Evolutionary conservation across 2,113 vertebrate species (phyloP), one percentile per base, ranked within the genome.

Genomic region (Pseudolaguvia tuberculata): DNA sequence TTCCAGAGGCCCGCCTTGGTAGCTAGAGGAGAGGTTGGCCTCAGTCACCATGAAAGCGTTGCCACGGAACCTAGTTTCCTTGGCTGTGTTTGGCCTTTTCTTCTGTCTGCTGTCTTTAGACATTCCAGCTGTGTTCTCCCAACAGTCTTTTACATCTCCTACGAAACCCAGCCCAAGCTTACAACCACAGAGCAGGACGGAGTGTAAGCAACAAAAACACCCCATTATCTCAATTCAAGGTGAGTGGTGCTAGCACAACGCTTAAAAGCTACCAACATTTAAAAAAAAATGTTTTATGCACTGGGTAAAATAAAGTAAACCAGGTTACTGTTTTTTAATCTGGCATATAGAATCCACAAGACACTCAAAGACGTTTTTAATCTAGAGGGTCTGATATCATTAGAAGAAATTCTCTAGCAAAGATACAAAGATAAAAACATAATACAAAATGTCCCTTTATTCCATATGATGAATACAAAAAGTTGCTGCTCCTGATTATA

Each of bases 201-300:
- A 93, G 71, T 99, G 97, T 78, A 62, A 86, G 70, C 90, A 87
- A 85, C 93, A 91, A 83, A 94, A 98, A 61, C 97, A 97, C 78
- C 97, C 97, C 68, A 88, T 90, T 56, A 93, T 98, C 83, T 87
- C 94, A 83, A 93, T 94, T 79, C 92, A 93, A 93, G 97, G 97
- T 99, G 87, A 93, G 94, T 61, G n/a, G 18, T 61, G n/a, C 18
- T 63, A 82, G 52, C 47, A 1, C 31, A 27, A 15, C 25, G 9
- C 15, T 47, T 58, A 20, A 23, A 39, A 6, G 18, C 20, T 59
- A 35, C 63, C 50, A 50, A 29, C 23, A 50, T 29, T n/a, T n/a
- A n/a, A 18, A 23, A 20, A 48, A 4, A 11, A 23, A 17, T 47
- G 12, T 1, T 4, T 47, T 65, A 47, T 23, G n/a, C 13, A 21